Base-by-base conservation (phyloP, 2,113 vertebrate genomes). In the Leptocoma aspasia region DNA sequence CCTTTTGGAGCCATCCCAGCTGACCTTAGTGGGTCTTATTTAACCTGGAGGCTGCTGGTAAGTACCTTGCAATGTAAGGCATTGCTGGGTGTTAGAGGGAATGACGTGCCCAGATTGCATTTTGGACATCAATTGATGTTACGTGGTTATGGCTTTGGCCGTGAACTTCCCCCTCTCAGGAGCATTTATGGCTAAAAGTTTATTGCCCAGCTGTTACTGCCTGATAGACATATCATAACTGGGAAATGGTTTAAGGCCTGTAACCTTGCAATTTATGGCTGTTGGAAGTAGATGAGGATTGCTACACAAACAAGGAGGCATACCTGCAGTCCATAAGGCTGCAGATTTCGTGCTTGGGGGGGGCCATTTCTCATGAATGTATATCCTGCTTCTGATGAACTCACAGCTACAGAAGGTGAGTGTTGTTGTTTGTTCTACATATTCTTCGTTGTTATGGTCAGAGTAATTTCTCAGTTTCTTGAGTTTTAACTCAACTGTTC, bases 121-220 rank as follows among this genome's bases (percentile, higher is more conserved):
- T 83, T 93, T 92, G 68, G 86, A 44, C 82, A 63, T 54, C 92
- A 76, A 65, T 66, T 90, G 54, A 78, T 95, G 88, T 76, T 79
- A 31, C 13, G 0, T 75, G 88, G 84, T 95, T 96, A 95, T 33
- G 82, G 86, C 68, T 81, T 96, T 96, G 95, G 91, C 94, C 63
- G 1, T 86, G 87, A 95, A 94, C 87, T 93, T 95, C 9, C 26
- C 3, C 3, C 82, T 94, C 79, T 72, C 54, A 78, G 86, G 90
- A 86, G 71, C 79, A 35, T 82, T 94, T 83, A 73, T 49, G 37
- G 83, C 76, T 86, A 4, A 33, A 92, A 89, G 37, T 91, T 90
- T 81, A 96, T 96, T 90, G 73, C 75, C 81, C 93, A 96, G 82
- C 77, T 94, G 89, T 95, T 97, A 82, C 70, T 95, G 94, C 37